Conservation (phyloP, 2,113 vertebrate genomes). For the Bombycilla garrulus region DNA sequence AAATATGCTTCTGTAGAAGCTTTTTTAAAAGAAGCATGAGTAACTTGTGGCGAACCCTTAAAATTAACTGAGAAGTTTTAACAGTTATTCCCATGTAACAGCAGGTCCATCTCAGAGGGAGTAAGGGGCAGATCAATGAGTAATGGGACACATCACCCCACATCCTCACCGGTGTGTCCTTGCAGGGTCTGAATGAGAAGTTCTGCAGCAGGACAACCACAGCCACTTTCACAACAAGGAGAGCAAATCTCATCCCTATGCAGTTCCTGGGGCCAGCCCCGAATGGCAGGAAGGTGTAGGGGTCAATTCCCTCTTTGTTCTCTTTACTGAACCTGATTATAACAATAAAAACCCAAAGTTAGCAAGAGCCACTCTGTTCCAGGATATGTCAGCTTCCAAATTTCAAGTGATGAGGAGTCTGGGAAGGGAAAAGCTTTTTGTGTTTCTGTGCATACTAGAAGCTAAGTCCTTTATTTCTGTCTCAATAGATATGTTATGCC, state of each 20-base stretch:
- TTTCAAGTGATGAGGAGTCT: background rate
- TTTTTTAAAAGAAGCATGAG: background rate
- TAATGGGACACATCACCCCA: background rate
- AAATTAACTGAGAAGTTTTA: background rate
- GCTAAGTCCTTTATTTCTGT: background rate
- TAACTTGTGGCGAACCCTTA: background rate
- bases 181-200: slow-evolving; percentile 76
- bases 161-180: slow-evolving; percentile 79
- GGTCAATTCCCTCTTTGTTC: slow-evolving; percentile 66
- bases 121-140: background rate
- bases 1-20: background rate
- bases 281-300: slow-evolving; percentile 79
- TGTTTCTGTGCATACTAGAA: background rate
- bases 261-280: slow-evolving; percentile 83
- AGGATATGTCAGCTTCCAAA: background rate
- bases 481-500: background rate
- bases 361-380: background rate
- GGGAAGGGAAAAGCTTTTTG: background rate
- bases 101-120: background rate
- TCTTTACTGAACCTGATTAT: slow-evolving; percentile 78
- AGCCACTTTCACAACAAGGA: slow-evolving; percentile 75
- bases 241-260: slow-evolving; percentile 82
- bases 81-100: background rate
- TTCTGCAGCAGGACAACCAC: slow-evolving; percentile 71
- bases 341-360: background rate